Base-by-base conservation (phyloP, 2,113 vertebrate species). In the Prinia subflava region DNA sequence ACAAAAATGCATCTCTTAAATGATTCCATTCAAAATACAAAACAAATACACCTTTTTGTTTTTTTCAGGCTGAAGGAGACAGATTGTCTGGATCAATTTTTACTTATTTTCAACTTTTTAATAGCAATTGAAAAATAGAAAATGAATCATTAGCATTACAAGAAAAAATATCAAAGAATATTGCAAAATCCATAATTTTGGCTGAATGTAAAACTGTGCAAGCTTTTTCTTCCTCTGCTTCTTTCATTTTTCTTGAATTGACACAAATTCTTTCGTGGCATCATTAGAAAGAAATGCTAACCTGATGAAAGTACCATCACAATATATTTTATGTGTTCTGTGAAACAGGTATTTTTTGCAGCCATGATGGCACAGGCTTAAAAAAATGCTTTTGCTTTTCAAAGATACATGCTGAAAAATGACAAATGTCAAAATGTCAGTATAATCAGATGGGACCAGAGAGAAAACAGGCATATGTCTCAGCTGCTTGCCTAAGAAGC, bases 241-340 rank as follows among this genome's bases (percentile, higher is more conserved):
- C 81, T 85, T 90, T 84, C 30, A 87, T 84, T 92, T 83, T 82
- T 85, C 55, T 94, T 87, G n/a, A 60, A 85, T 39, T 92, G 92
- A 83, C 55, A 70, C 9, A 55, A 12, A 75, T 18, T 85, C 39
- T 80, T 94, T 90, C 50, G 80, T 41, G 44, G 55, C 22, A 68
- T 37, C 35, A 86, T 83, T 90, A 93, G 76, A 70, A 96, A 88
- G 78, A 94, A 94, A 87, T 49, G 44, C 42, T 89, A 92, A 89
- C 53, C 37, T 69, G 69, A 89, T 46, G 44, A 92, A 93, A 96
- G 53, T 15, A 17, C 46, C 64, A 88, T 89, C 76, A 90, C 6
- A 0, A 73, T 60, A 73, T 53, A 76, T 53, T 83, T n/a, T 65
- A 68, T 52, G 18, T 46, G 46, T 87, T 76, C 53, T 27, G 10